Evolutionary conservation across 1,140 invertebrate genomes (phyloP), one percentile per base, ranked within the genome.

Genomic region (Pollicipes pollicipes): DNA sequence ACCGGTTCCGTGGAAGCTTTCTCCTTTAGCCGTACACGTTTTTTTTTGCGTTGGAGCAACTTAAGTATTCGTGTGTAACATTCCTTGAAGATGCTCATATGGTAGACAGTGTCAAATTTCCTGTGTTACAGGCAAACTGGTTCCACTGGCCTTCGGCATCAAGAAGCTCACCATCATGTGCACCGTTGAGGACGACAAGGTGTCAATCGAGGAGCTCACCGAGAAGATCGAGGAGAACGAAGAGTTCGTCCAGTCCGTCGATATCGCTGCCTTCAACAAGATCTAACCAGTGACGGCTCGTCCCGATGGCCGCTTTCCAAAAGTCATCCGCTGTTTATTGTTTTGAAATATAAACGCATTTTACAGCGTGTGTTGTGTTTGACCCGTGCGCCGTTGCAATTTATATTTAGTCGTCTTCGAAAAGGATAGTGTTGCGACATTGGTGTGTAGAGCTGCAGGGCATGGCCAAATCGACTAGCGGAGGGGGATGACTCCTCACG

Each of bases 201-300:
- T 94, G 31, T 93, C 92, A 30, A 87, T 95, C 72, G 94, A 97
- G 80, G 85, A 88, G 78, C 82, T 97, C n/a, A 86, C 86, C 69
- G 94, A 97, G 81, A 85, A 88, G 77, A 95, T 97, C 75, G 84
- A 90, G 78, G 88, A 87, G 72, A 88, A 90, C 77, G 91, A 96
- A 84, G 92, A 96, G 77, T 89, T 85, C 79, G 91, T 82, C 64
- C 94, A 97, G 82, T 93, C 90, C 77, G 91, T 96, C 72, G 94
- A 97, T 80, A 91, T 97, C 81, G 94, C 92, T 77, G 93, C 94
- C 75, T 97, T 97, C 80, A 95, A 97, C 82, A 97, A 97, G 82
- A 90, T 97, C 81, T 97, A 93, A 91, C 78, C 45, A 21, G 2
- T 24, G 45, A 21, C 45, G 32, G 10, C 24, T 21, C 17, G 45